These are phyloP conservation scores for Pionites leucogaster DNA, from an alignment of 2,113 vertebrate genomes.

Conservation along the genomic window DNA sequence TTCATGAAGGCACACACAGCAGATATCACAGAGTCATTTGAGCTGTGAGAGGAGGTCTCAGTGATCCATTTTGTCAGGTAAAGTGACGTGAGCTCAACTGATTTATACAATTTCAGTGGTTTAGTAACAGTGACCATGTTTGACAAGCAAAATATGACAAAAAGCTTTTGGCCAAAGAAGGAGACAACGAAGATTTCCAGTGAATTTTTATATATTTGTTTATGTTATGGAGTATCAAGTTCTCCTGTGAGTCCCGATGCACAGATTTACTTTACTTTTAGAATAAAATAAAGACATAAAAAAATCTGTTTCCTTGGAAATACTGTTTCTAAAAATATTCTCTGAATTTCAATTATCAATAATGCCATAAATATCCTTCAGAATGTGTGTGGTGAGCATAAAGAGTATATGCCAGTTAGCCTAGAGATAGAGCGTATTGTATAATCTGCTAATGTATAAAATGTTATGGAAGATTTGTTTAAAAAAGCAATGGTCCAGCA, in stretches of 20 bases:
- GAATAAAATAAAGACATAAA: background rate
- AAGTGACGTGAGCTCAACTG: fast-evolving
- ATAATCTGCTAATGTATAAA: background rate
- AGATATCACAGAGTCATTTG: background rate
- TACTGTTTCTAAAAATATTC: background rate
- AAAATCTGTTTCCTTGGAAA: background rate
- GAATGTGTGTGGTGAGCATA: background rate
- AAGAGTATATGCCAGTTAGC: background rate
- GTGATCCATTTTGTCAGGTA: background rate
- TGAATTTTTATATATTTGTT: background rate
- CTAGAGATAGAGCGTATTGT: background rate
- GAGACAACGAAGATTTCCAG: background rate
- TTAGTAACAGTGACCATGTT: background rate
- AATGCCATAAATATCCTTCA: background rate
- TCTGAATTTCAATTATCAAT: background rate
- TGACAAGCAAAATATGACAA: background rate
- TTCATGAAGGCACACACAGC: background rate
- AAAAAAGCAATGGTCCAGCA: background rate
- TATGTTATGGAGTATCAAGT: background rate
- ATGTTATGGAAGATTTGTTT: background rate
- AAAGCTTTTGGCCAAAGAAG: background rate
- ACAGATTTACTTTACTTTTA: background rate
- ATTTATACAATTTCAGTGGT: background rate
- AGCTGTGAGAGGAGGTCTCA: background rate
- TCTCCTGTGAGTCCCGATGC: background rate